Evolutionary conservation across 2,888 invertebrate genomes (phyloP), one percentile per base, ranked within the genome.

Genomic region (Lasioglossum calceatum): DNA sequence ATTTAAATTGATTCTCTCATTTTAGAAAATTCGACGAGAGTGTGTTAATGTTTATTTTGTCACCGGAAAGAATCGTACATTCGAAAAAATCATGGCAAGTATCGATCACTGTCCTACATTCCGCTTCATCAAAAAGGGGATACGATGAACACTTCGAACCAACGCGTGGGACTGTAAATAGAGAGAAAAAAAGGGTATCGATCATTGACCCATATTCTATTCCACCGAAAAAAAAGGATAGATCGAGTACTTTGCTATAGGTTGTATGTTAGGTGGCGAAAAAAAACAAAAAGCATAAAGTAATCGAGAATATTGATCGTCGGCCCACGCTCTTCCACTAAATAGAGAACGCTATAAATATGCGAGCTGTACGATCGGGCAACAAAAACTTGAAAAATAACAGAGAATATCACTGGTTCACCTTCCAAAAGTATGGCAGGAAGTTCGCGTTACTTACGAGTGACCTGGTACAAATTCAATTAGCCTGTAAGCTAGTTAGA

Each of bases 191-290:
- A 36, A 19, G 32, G 19, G 36, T 67, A 67, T 67, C 67, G 67
- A 67, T 67, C 36, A 67, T 67, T 36, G 67, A 67, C 67, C 67
- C 67, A 67, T 36, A 67, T 67, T 36, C 67, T 67, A 70, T 70
- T 70, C 36, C 67, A 36, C 67, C 12, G 39, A 70, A 54, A 54
- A 54, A 70, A 70, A 70, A 23, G 70, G 23, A 39, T 39, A 36
- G 67, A 32, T 19, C 1, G 32, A 32, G 32, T 19, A 8, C 67
- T 36, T 36, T 36, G 67, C 19, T 14, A 4, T 4, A 19, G 36
- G 36, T 19, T 5, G 16, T 19, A 8, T 19, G 67, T 67, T 67
- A 67, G 32, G 8, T 19, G 67, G 19, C 4, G 0, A 32, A 67
- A 19, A 61, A 64, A 64, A 5, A 32, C 36, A 19, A 61, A 64